Conservation (phyloP, 2,888 invertebrate genomes). For the Opisthograptis luteolata region DNA sequence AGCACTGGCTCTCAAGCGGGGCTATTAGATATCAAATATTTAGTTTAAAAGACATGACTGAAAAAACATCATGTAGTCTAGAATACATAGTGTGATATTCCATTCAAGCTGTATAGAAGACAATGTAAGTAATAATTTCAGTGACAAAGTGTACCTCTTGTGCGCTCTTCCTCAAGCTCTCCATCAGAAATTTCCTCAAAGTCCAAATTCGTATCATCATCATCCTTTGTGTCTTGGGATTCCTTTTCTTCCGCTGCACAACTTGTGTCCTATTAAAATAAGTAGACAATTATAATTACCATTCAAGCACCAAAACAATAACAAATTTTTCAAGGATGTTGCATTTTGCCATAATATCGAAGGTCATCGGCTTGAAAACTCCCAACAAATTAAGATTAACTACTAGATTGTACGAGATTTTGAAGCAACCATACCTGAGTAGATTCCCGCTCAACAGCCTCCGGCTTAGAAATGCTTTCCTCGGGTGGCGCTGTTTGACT, state of each 20-base stretch:
- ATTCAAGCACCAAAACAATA: too few relatives aligned
- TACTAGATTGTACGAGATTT: background rate
- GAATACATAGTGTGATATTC: too few relatives aligned
- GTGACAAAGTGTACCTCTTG: conserved; percentile 55
- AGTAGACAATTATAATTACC: background rate
- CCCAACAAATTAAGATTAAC: background rate
- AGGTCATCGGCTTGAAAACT: background rate
- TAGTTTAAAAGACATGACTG: too few relatives aligned
- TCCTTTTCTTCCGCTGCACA: conserved; percentile 73
- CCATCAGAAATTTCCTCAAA: conserved; percentile 96
- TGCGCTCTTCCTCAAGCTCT: conserved; percentile 93
- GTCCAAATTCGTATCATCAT: conserved; percentile 90
- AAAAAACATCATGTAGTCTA: too few relatives aligned
- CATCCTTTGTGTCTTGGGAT: conserved; percentile 85
- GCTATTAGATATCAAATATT: too few relatives aligned
- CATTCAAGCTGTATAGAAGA: too few relatives aligned
- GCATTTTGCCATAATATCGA: background rate
- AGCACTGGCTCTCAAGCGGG: too few relatives aligned
- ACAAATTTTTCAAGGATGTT: too few relatives aligned
- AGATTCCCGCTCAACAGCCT: conserved; percentile 70
- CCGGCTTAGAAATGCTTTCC: conserved; percentile 60
- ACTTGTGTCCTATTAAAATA: conserved; percentile 64
- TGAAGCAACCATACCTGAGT: conserved; percentile 58
- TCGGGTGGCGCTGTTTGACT: conserved; percentile 66
- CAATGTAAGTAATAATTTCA: background rate